Base-by-base conservation (phyloP, 2,797 vertebrate species). In the Anas georgica region DNA sequence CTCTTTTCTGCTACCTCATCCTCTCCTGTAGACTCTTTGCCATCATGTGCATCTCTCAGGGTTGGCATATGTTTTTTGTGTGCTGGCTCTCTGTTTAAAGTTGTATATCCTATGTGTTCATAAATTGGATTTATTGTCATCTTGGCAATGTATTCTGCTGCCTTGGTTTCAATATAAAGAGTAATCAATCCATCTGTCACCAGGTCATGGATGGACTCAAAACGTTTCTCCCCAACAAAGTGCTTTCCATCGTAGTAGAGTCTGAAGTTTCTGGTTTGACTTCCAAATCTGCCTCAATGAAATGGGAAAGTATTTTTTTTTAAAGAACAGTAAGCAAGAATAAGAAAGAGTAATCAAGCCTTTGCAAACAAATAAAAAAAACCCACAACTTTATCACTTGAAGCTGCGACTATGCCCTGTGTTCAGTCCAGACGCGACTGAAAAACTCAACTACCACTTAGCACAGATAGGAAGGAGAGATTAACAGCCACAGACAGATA, bases 121-220 rank as follows among this genome's bases (percentile, higher is more conserved):
- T 99, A 99, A 98, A 99, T 99, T 89, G 99, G 99, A 97, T 99
- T 99, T 98, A 99, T 99, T 93, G 99, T 99, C 98, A 99, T 99
- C 98, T 98, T 98, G 96, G 98, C 98, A 96, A 99, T 99, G 97
- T 99, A 99, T 97, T 99, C 98, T 72, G 98, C 98, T 95, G 98
- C 98, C 97, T 98, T 98, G 96, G 98, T 99, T 98, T 99, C 98
- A 97, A 99, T 98, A 97, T 99, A 99, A 94, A 99, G 98, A 92
- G 98, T 99, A 97, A 99, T 99, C 98, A 99, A 98, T 97, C 98
- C 98, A 97, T 99, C 98, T 93, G 98, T 99, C 97, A 98, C 98
- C 97, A 99, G 98, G 98, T 99, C 98, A 95, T 99, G 98, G 97
- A 99, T 98, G 90, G 98, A 99, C 97, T 99, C 98, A 95, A 99